These are phyloP conservation scores for Xestobium rufovillosum DNA, from an alignment of 2,888 invertebrate genomes.

Conservation along the genomic window DNA sequence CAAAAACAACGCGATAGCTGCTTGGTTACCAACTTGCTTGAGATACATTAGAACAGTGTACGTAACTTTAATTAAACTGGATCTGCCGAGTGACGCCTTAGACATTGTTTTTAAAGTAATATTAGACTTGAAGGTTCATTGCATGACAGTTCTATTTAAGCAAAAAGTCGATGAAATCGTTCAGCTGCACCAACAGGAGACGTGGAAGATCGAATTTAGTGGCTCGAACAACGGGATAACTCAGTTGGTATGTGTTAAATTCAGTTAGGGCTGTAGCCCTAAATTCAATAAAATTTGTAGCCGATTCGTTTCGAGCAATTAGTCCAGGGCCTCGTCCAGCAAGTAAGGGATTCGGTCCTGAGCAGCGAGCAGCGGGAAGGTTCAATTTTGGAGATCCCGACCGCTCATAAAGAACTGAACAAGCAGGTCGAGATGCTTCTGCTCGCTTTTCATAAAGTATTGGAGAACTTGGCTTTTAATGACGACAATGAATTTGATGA, in stretches of 20 bases:
- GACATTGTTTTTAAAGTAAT: slow-evolving; percentile 78
- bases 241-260: slow-evolving; percentile 52
- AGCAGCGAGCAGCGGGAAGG: slow-evolving; percentile 62
- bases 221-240: slow-evolving; percentile 83
- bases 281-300: slow-evolving; percentile 39
- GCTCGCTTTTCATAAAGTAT: slow-evolving; percentile 55
- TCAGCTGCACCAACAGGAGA: slow-evolving; percentile 64
- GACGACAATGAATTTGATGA: slow-evolving; percentile 57
- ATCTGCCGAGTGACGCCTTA: slow-evolving; percentile 81
- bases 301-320: slow-evolving; percentile 67
- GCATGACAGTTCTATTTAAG: slow-evolving; percentile 76
- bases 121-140: slow-evolving; percentile 79
- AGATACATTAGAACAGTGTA: slow-evolving; percentile 74
- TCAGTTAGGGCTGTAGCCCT: not conserved
- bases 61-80: slow-evolving; percentile 70
- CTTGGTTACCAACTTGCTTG: slow-evolving; percentile 75
- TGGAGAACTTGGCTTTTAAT: slow-evolving; percentile 66
- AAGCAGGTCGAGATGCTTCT: slow-evolving; percentile 54
- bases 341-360: slow-evolving; percentile 62
- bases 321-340: slow-evolving; percentile 64
- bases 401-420: slow-evolving; percentile 45
- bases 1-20: slow-evolving; percentile 48
- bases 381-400: slow-evolving; percentile 48
- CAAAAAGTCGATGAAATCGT: slow-evolving; percentile 74
- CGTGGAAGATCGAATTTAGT: slow-evolving; percentile 78